Conservation (phyloP, 2,113 vertebrate species). For the Burhinus bistriatus region DNA sequence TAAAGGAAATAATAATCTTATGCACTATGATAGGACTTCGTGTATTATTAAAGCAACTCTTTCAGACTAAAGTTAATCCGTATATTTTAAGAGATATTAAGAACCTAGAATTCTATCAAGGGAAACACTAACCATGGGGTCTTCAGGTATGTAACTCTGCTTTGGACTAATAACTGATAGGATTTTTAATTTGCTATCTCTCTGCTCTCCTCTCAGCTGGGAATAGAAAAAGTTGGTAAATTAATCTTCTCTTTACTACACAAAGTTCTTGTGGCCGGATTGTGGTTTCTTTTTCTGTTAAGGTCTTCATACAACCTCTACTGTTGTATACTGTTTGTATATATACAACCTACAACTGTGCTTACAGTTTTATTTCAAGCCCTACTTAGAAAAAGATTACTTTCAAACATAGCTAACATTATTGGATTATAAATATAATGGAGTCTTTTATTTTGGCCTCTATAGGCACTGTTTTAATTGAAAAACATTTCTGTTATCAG, state of each 20-base stretch:
- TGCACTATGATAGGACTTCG: background rate
- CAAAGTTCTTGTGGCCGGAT: background rate
- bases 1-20: background rate
- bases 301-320: background rate
- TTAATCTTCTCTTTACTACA: background rate
- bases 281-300: background rate
- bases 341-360: background rate
- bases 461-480: background rate
- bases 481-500: background rate
- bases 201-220: background rate
- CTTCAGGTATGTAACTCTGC: background rate
- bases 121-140: background rate
- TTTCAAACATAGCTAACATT: background rate
- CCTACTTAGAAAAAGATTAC: background rate
- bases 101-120: background rate
- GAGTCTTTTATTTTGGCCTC: background rate
- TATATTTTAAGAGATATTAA: background rate
- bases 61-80: background rate
- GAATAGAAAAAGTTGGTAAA: background rate
- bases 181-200: background rate
- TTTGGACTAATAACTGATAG: background rate
- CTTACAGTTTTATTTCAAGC: background rate
- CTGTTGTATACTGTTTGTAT: background rate
- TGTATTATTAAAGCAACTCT: background rate
- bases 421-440: background rate